Conservation (phyloP, 2,888 invertebrate species). For the Erpobdella octoculata region DNA sequence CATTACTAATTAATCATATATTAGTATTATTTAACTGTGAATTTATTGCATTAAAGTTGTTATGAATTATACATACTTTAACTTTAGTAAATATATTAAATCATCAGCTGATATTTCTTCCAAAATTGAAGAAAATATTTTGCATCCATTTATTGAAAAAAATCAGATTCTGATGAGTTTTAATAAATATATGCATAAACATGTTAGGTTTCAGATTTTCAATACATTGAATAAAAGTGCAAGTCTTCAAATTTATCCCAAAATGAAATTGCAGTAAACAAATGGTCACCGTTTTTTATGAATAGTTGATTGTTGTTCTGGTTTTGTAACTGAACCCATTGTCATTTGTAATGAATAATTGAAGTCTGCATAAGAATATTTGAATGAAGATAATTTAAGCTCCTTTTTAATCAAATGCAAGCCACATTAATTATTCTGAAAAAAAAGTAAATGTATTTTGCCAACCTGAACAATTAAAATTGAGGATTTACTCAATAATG, state of each 20-base stretch:
- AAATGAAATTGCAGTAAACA: too few relatives aligned
- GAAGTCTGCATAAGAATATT: neutral
- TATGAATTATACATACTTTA: neutral
- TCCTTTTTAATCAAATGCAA: neutral
- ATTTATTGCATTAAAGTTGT: neutral
- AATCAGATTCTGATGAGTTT: too few relatives aligned
- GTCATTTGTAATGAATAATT: neutral
- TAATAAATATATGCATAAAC: too few relatives aligned
- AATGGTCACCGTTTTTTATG: slow-evolving; percentile 18
- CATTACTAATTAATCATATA: neutral
- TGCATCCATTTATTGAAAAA: too few relatives aligned
- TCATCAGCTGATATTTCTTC: too few relatives aligned
- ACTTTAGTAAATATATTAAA: neutral
- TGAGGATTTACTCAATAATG: neutral
- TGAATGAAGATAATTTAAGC: neutral
- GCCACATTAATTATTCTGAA: too few relatives aligned
- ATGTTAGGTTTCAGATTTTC: too few relatives aligned
- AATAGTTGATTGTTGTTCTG: slow-evolving; percentile 12
- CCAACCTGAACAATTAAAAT: neutral
- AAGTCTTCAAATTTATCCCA: too few relatives aligned
- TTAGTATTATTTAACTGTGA: neutral
- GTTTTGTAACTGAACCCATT: slow-evolving; percentile 18
- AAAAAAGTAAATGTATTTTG: too few relatives aligned
- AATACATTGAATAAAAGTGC: too few relatives aligned
- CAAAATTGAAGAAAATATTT: too few relatives aligned